Conservation (phyloP, 2,113 vertebrate species). For the Hemibagrus wyckioides region DNA sequence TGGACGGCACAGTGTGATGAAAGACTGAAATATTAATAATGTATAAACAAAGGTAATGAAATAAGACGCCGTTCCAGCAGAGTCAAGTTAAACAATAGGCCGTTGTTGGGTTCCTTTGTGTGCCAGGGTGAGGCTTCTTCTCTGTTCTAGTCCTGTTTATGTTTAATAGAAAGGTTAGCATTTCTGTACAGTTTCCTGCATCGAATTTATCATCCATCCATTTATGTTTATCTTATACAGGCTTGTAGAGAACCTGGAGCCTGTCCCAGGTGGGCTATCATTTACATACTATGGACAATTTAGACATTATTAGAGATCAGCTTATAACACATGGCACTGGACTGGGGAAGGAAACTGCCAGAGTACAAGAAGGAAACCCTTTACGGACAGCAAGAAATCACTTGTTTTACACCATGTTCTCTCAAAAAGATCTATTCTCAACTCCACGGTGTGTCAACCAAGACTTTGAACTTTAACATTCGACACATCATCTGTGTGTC, state of each 20-base stretch:
- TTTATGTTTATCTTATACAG: too few species aligned
- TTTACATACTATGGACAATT: too few species aligned
- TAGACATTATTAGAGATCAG: too few species aligned
- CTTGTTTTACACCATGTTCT: background rate
- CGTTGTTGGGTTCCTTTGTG: background rate
- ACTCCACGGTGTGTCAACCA: background rate
- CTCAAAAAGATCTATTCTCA: background rate
- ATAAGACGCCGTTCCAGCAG: background rate
- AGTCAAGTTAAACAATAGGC: background rate
- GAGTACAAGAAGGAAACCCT: too few species aligned
- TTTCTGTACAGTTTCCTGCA: background rate
- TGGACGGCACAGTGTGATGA: background rate
- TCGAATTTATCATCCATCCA: too few species aligned
- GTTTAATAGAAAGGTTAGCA: background rate
- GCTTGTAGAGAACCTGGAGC: too few species aligned
- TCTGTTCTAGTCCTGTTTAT: background rate
- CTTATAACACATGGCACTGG: too few species aligned
- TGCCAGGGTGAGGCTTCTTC: background rate
- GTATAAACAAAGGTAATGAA: background rate
- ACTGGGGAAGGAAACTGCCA: too few species aligned
- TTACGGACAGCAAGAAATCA: background rate
- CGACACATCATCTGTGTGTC: background rate
- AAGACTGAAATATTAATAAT: background rate
- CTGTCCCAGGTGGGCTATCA: too few species aligned
- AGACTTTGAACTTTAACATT: slow-evolving; percentile 25